Evolutionary conservation across 2,888 invertebrate species (phyloP).

Genomic region (Cantharis lateralis): DNA sequence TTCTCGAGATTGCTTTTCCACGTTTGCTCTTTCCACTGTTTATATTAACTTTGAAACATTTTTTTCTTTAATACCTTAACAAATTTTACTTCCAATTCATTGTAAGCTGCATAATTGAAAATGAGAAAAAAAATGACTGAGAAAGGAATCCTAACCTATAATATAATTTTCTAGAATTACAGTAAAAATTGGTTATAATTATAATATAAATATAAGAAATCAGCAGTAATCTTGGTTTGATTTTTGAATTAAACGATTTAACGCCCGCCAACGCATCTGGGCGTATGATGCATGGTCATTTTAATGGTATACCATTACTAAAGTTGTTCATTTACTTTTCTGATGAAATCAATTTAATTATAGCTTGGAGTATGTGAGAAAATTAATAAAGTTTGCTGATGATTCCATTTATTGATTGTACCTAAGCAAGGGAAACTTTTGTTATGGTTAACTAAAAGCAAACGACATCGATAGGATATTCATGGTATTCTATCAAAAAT

Average conservation of each 20-base stretch:
- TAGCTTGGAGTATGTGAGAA: constrained; percentile 13
- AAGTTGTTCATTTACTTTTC: constrained; percentile 19
- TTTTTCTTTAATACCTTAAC: not conserved
- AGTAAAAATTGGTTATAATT: constrained; percentile 10
- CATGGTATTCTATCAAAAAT: constrained; percentile 37
- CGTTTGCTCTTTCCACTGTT: not conserved
- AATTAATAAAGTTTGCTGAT: not conserved
- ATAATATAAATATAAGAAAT: not conserved
- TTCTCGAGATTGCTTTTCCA: not conserved
- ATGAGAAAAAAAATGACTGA: not conserved
- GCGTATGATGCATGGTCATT: constrained; percentile 20
- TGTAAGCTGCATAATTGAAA: too few relatives aligned
- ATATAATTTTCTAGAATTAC: not conserved
- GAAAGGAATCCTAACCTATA: not conserved
- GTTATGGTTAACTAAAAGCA: not conserved
- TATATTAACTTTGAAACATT: not conserved
- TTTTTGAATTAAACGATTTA: constrained; percentile 18
- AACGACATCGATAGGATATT: not conserved
- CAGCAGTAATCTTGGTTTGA: constrained; percentile 17
- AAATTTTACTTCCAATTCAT: not conserved
- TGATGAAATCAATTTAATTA: constrained; percentile 21
- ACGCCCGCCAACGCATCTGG: constrained; percentile 19
- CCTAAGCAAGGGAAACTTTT: not conserved
- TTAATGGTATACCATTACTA: constrained; percentile 23
- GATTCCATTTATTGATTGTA: not conserved